Evolutionary conservation across 2,888 invertebrate species (phyloP).

Genomic region (Dicyrtoma fusca): DNA sequence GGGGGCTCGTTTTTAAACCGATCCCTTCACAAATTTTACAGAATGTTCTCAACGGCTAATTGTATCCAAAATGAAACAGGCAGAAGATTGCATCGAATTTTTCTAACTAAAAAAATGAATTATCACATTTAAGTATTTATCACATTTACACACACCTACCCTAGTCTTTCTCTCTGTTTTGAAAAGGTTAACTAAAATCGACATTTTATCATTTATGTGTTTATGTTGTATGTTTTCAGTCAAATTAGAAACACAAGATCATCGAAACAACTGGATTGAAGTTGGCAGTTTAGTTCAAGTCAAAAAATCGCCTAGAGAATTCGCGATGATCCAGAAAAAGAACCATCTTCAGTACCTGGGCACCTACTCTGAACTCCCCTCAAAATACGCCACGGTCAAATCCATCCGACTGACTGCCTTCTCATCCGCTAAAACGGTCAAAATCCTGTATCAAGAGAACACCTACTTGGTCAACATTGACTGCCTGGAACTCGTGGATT

Average conservation of each 20-base stretch:
- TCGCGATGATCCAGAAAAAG: slow-evolving; percentile 4
- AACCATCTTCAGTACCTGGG: not conserved
- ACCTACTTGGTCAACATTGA: not conserved
- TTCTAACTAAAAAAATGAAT: no score
- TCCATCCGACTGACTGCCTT: slow-evolving; percentile 17
- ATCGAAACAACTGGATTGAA: not conserved
- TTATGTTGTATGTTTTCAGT: no score
- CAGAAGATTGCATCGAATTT: no score
- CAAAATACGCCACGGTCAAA: slow-evolving; percentile 3
- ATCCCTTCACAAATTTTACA: no score
- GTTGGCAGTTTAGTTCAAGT: slow-evolving; percentile 13
- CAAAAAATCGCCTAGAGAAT: slow-evolving; percentile 1
- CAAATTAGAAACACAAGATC: slow-evolving; percentile 14
- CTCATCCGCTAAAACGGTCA: not conserved
- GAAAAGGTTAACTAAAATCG: no score
- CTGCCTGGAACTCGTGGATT: not conserved
- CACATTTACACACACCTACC: no score
- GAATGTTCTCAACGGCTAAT: no score
- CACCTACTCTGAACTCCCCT: not conserved
- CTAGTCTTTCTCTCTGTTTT: no score
- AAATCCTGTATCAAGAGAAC: not conserved
- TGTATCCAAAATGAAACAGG: no score
- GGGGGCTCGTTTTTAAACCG: no score
- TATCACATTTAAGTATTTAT: no score
- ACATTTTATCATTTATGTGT: no score